Conservation (phyloP, 2,888 invertebrate genomes). For the Nysson spinosus region DNA sequence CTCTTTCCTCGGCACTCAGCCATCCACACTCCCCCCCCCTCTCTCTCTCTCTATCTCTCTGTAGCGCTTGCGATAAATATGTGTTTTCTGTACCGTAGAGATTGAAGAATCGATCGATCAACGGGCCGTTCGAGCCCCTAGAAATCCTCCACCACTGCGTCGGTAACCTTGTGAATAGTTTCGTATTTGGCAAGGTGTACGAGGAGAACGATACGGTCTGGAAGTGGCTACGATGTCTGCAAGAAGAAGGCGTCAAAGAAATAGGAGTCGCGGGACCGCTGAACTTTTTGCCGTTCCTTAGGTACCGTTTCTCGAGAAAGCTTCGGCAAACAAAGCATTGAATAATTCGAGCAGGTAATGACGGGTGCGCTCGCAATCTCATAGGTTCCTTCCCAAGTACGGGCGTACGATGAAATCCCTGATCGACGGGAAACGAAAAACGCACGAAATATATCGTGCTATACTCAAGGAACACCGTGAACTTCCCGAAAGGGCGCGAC, state of each 20-base stretch:
- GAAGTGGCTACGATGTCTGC: constrained; percentile 86
- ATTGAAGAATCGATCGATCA: constrained; percentile 52
- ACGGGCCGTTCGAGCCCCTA: constrained; percentile 78
- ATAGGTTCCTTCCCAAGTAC: constrained; percentile 83
- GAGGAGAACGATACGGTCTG: constrained; percentile 85
- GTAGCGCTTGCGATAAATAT: too few species aligned
- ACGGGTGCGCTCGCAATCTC: too few species aligned
- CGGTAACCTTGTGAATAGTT: constrained; percentile 87
- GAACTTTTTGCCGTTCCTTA: constrained; percentile 90
- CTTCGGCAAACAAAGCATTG: too few species aligned
- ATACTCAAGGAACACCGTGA: constrained; percentile 81
- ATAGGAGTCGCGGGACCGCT: constrained; percentile 90
- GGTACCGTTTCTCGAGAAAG: too few species aligned
- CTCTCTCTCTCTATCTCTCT: too few species aligned
- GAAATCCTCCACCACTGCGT: constrained; percentile 83
- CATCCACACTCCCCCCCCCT: too few species aligned
- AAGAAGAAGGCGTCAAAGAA: constrained; percentile 90
- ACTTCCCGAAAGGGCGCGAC: constrained; percentile 24
- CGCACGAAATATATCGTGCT: constrained; percentile 85
- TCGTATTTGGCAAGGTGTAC: constrained; percentile 88
- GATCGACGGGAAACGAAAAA: constrained; percentile 84
- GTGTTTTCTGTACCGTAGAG: constrained; percentile 62
- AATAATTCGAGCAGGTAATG: too few species aligned
- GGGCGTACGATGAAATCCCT: constrained; percentile 83
- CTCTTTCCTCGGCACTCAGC: too few species aligned